A percentile compares a stretch with the other conserved stretches of the same genome.
Evolutionary conservation across 2,113 vertebrate genomes (phyloP).

Genomic region (Archocentrus centrarchus): DNA sequence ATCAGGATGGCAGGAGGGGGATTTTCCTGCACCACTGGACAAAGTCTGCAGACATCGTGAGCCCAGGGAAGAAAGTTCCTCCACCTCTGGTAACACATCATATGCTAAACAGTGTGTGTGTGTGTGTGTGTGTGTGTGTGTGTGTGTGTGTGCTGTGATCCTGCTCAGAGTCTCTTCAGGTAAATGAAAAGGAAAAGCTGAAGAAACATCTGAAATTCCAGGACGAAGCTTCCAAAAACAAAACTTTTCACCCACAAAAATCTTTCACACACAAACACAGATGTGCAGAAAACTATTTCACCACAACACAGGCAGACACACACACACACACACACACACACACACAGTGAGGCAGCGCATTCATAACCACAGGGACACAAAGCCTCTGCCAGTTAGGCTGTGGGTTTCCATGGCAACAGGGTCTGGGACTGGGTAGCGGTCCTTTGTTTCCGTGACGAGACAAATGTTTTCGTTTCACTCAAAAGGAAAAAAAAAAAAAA

Average conservation of each 20-base stretch:
- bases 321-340: neutral
- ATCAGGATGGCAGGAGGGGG: neutral
- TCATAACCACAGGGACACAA: slow-evolving; percentile 61
- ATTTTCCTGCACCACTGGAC: rapidly evolving
- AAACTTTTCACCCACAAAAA: slow-evolving; percentile 34
- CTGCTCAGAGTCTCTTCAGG: neutral
- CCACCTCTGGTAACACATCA: neutral
- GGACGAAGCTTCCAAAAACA: slow-evolving; percentile 37
- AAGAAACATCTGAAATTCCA: slow-evolving; percentile 27
- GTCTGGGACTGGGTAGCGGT: slow-evolving; percentile 2
- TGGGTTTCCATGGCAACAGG: slow-evolving; percentile 72
- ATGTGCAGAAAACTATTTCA: slow-evolving; percentile 9
- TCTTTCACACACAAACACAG: slow-evolving; percentile 34
- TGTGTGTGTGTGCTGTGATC: neutral
- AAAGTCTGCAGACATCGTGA: neutral
- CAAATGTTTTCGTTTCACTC: slow-evolving; percentile 41
- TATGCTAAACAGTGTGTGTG: neutral
- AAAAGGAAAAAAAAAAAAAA: neutral
- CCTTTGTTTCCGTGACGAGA: slow-evolving; percentile 33
- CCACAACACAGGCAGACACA: neutral
- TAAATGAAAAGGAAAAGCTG: neutral
- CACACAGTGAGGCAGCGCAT: slow-evolving; percentile 49
- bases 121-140: neutral
- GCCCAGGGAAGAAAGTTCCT: neutral
- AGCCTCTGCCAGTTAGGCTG: slow-evolving; percentile 51